Base-by-base conservation (phyloP, 2,113 vertebrate species). In the Burhinus bistriatus region DNA sequence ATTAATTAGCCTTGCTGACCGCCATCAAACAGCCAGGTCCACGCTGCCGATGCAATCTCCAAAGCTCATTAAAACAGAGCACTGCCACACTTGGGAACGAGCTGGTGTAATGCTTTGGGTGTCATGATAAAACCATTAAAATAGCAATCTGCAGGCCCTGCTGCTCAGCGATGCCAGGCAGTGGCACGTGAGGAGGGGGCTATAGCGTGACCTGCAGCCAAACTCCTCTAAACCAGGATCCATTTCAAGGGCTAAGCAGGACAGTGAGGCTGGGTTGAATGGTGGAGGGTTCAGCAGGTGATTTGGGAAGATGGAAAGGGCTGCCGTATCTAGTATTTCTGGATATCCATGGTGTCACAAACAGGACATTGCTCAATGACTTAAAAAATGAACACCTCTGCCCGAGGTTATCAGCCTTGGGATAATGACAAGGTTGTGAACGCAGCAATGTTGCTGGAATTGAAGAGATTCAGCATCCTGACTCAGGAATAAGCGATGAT, bases 391-490 rank as follows among this genome's bases (percentile, higher is more conserved):
- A 91, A 82, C 73, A 83, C 80, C 54, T 82, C 86, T 64, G n/a
- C 17, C 58, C 75, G 86, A 42, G 15, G 94, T 94, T 97, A 83
- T 97, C 91, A 80, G 68, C 73, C 76, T 72, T 40, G 3, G 78
- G 78, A 94, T 96, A 97, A 98, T 49, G 70, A 96, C 72, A 90
- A 83, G 77, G 89, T 90, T 96, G 86, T 80, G 90, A 96, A 97
- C 1, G 9, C 69, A 86, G 92, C 12, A 25, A 17, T 82, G 70
- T 68, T 96, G 90, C 75, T 26, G 88, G 92, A 97, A 96, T 95
- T 92, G 80, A 96, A 88, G 81, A 91, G 86, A 94, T 93, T 97
- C 72, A 20, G 58, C 94, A 92, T 87, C 90, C 95, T 72, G 87
- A 58, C 81, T 92, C 1, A 0, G 79, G 62, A 75, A 78, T 91